Evolutionary conservation across 2,797 vertebrate species (phyloP).

Genomic region (Labeo calbasu): DNA sequence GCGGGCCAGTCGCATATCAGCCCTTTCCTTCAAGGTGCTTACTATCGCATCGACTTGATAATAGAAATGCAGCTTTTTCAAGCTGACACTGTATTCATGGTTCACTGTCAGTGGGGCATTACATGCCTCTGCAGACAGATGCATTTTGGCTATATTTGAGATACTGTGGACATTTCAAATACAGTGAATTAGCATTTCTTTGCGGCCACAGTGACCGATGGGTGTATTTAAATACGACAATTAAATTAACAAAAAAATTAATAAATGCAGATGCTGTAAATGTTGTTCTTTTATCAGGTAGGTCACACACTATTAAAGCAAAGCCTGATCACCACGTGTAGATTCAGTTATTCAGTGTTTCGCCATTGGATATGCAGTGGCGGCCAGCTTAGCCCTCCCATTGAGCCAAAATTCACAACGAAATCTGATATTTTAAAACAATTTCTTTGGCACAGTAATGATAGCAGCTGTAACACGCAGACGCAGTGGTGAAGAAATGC

Average conservation of each 20-base stretch:
- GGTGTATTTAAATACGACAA: background rate
- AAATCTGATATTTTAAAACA: no score
- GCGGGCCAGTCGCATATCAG: slow-evolving; percentile 41
- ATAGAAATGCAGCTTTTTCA: slow-evolving; percentile 54
- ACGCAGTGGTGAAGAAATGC: no score
- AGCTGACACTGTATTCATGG: slow-evolving; percentile 50
- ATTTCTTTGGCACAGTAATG: no score
- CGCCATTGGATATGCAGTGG: background rate
- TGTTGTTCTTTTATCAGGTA: background rate
- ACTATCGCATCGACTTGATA: slow-evolving; percentile 56
- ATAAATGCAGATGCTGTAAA: background rate
- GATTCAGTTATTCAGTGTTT: background rate
- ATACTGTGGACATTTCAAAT: slow-evolving; percentile 9
- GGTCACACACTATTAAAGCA: background rate
- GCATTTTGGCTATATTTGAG: slow-evolving; percentile 46
- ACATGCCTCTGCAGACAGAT: slow-evolving; percentile 35
- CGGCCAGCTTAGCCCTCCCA: no score
- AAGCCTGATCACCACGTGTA: background rate
- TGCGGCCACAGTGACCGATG: background rate
- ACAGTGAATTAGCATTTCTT: slow-evolving; percentile 1
- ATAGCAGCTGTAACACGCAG: no score
- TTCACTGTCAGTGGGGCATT: slow-evolving; percentile 43
- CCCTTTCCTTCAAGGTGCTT: slow-evolving; percentile 54
- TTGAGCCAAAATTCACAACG: no score
- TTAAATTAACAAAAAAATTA: background rate